Percentiles rank a stretch among this genome's conserved stretches.
phyloP scores from a whole-genome alignment of 2,888 invertebrate genomes.

The Enchytraeus crypticus region DNA sequence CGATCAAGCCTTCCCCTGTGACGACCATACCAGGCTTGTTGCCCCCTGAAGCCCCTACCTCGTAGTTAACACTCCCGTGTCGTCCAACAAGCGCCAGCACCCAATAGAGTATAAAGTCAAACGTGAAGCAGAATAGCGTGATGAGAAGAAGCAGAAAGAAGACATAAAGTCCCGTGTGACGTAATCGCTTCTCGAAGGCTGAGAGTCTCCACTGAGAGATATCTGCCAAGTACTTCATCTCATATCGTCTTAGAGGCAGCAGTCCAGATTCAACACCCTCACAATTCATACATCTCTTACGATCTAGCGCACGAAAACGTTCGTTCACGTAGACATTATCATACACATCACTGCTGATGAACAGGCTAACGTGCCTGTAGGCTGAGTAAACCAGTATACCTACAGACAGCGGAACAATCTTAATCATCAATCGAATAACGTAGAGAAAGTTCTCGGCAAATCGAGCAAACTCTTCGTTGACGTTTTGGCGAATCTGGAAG shows the following conservation, averaged over 20 bases:
- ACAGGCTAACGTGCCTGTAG: slow-evolving; percentile 27
- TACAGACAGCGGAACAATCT: slow-evolving; percentile 22
- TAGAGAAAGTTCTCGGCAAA: slow-evolving; percentile 20
- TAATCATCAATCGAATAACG: slow-evolving; percentile 15
- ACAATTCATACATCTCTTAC: slow-evolving; percentile 27
- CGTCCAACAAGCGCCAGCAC: slow-evolving; percentile 28
- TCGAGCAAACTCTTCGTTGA: slow-evolving; percentile 15
- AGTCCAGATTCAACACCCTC: slow-evolving; percentile 28
- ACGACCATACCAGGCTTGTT: slow-evolving; percentile 18
- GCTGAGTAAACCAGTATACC: slow-evolving; percentile 21
- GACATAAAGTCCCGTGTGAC: slow-evolving; percentile 27
- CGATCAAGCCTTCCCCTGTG: slow-evolving; percentile 22
- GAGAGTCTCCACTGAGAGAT: slow-evolving; percentile 27
- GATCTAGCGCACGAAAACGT: slow-evolving; percentile 30
- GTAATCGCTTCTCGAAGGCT: slow-evolving; percentile 27
- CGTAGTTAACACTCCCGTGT: slow-evolving; percentile 27
- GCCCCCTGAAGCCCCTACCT: slow-evolving; percentile 16
- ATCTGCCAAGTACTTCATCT: slow-evolving; percentile 31
- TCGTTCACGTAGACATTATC: slow-evolving; percentile 37
- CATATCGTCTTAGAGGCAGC: slow-evolving; percentile 33
- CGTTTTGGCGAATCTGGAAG: slow-evolving; percentile 15
- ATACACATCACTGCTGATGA: slow-evolving; percentile 32
- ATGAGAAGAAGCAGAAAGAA: slow-evolving; percentile 30
- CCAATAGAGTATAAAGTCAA: slow-evolving; percentile 35
- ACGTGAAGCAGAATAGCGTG: slow-evolving; percentile 26